Base-by-base conservation (phyloP, 1,140 invertebrate species). In the Ericerus pela region DNA sequence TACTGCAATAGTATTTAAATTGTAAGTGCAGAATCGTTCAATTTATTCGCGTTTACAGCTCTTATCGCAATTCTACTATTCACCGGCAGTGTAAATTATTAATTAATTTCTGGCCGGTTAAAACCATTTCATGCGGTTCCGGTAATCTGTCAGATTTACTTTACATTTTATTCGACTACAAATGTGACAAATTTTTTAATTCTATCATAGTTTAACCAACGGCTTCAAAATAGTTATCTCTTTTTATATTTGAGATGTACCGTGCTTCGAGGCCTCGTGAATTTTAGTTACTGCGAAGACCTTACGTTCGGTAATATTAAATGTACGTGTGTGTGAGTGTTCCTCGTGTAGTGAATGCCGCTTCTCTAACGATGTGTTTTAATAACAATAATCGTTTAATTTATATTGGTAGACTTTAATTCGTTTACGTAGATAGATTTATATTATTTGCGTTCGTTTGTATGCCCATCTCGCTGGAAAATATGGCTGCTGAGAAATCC, bases 111-210 rank as follows among this genome's bases (percentile, higher is more conserved):
- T 24, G 41, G 41, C 26, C 26, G 20, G 41, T 24, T 4, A 47
- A 24, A 24, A 47, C n/a, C n/a, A n/a, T n/a, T n/a, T n/a, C n/a
- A 47, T 24, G 41, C 41, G 41, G 41, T 47, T 47, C 41, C 41
- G 41, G 41, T 22, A 24, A 18, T 24, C 41, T 18, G 22, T 47
- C 20, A 20, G 8, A 24, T 41, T 22, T 47, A 47, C 14, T 38
- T 6, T 38, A n/a, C n/a, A n/a, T n/a, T n/a, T n/a, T n/a, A n/a
- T n/a, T n/a, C n/a, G n/a, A n/a, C 20, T 38, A 18, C 22, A 47
- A 47, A 47, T 24, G 41, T 47, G 41, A 47, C 41, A 47, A 47
- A 47, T 47, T 24, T 38, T 38, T 6, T 22, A 47, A 24, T 24
- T 47, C 22, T 24, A 24, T 47, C 41, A 24, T 22, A 22, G 8